Conservation (phyloP, 2,113 vertebrate genomes). For the Fregetta grallaria region DNA sequence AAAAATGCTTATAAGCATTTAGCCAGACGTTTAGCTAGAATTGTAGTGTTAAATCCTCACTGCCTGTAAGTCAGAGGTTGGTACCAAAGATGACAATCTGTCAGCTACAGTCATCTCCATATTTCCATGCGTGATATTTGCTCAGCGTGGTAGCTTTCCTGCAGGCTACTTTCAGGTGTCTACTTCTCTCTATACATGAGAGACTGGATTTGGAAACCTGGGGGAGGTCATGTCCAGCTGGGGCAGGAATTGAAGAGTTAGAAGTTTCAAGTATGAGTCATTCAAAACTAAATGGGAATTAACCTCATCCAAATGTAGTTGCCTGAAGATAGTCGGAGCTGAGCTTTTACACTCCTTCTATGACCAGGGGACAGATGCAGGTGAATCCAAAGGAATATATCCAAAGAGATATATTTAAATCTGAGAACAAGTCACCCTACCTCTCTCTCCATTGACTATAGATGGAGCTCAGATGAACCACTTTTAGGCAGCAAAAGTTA, state of each 20-base stretch:
- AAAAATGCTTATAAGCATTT: background rate
- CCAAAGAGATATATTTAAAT: background rate
- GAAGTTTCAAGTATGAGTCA: background rate
- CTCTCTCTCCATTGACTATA: background rate
- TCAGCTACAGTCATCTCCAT: background rate
- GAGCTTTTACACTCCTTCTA: background rate
- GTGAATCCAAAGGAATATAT: background rate
- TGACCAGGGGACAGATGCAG: background rate
- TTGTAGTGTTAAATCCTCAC: background rate
- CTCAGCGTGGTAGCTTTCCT: fast-evolving
- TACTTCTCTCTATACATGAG: fast-evolving
- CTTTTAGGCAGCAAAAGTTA: background rate
- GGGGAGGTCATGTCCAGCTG: fast-evolving
- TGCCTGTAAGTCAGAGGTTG: background rate
- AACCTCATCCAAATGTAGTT: fast-evolving
- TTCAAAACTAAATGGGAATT: background rate
- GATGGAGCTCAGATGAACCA: background rate
- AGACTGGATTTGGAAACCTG: background rate
- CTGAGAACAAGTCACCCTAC: background rate
- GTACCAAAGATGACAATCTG: fast-evolving
- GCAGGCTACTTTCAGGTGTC: fast-evolving
- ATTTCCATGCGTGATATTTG: background rate
- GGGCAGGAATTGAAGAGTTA: background rate
- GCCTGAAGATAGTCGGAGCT: background rate
- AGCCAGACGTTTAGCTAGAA: background rate